Base-by-base conservation (phyloP, 2,888 invertebrate species). In the Cheilosia scutellata region DNA sequence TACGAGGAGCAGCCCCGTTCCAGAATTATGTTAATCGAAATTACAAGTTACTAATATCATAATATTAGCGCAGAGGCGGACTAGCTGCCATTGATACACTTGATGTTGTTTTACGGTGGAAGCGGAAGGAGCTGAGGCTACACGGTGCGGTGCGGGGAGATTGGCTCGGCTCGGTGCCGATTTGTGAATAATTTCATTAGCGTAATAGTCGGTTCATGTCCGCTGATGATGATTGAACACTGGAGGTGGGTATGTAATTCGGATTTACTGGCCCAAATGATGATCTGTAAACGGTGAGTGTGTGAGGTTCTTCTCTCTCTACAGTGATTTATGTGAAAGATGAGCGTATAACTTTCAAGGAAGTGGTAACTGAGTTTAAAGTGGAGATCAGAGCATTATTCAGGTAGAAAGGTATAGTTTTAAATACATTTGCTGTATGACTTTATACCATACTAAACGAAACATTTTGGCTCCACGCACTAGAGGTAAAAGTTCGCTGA, bases 41-140 rank as follows among this genome's bases (percentile, higher is more conserved):
- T 86, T 86, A 80, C 86, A 86, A 86, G 76, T 86, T 82, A 77
- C 82, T 86, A 86, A 86, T 77, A 86, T 86, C 86, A 86, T 82
- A 86, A 86, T 76, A 86, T 86, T 86, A 77, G 82, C 76, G 76
- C 71, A 77, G 72, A 82, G 86, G 86, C 68, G 80, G 66, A 80
- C 84, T 66, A 66, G 84, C 66, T 76, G 84, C 76, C 62, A 86
- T 80, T 76, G 84, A 86, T 86, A 86, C 76, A 72, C 51, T 55
- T 51, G 57, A 25, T 49, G 11, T 33, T 44, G 60, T 31, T 75
- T 31, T 5, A 5, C n/a, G 47, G 6, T 47, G 51, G 7, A 27
- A 40, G 40, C 13, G 7, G 40, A 20, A 60, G 51, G 2, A 49
- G 53, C 7, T 44, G 31, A 7, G 20, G 37, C 9, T 47, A 20